These are phyloP conservation scores for Eriosoma lanigerum DNA, from an alignment of 1,140 invertebrate genomes.

Conservation along the genomic window DNA sequence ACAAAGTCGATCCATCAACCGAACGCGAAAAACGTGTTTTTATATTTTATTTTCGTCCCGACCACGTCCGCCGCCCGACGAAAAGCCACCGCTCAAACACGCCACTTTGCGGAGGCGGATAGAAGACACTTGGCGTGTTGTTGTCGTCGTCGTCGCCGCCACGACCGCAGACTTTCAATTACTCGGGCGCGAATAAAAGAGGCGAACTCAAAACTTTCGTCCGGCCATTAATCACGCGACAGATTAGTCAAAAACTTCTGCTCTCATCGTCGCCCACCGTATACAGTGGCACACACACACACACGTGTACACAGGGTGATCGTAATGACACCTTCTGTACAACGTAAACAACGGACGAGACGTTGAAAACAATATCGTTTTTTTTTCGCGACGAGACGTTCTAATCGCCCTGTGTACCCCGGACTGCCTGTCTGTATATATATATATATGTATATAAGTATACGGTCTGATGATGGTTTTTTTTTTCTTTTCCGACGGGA, in stretches of 20 bases:
- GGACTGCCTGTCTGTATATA: no score
- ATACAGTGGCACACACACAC: no score
- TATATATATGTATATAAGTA: no score
- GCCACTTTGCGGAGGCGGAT: background rate
- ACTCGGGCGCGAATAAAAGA: constrained; percentile 10
- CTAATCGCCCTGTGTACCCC: no score
- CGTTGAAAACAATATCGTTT: no score
- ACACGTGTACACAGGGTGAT: no score
- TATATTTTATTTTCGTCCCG: background rate
- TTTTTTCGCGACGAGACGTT: no score
- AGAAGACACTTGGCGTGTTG: constrained; percentile 26
- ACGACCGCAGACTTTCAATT: constrained; percentile 43
- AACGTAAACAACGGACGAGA: no score
- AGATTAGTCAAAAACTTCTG: constrained; percentile 49
- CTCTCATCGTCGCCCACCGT: constrained; percentile 2
- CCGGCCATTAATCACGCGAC: constrained; percentile 49
- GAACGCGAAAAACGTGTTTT: constrained; percentile 21
- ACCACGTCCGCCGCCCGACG: background rate
- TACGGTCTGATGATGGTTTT: constrained; percentile 11
- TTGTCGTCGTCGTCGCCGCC: constrained; percentile 10
- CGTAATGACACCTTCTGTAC: no score
- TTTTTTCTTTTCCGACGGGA: no score
- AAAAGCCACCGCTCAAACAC: background rate
- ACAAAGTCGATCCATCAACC: constrained; percentile 50
- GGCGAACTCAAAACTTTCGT: constrained; percentile 34